Base-by-base conservation (phyloP, 2,888 invertebrate species). In the Drosophila pseudotalamancana region DNA sequence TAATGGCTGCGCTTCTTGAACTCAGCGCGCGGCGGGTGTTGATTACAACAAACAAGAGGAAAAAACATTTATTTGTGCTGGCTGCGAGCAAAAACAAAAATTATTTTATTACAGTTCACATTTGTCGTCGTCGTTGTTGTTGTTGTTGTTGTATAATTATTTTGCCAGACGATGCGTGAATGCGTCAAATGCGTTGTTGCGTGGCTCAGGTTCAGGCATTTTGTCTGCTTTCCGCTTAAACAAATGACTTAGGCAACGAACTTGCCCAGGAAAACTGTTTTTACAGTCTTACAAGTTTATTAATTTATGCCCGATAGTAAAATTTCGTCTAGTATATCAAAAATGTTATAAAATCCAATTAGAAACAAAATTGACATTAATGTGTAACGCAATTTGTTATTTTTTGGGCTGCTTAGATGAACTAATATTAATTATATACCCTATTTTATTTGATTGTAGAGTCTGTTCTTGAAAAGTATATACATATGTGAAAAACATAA, bases 131-230 rank as follows among this genome's bases (percentile, higher is more conserved):
- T 32, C 37, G 42, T 51, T 73, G 51, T 29, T 34, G 21, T 56
- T 75, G 53, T 31, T 34, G 21, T 43, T 46, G 35, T 64, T 63
- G 60, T 39, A 64, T 69, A 76, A 83, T 83, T 83, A 83, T 73
- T 72, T 76, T 54, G 73, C 35, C 71, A 82, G 73, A 21, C 78
- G 83, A 76, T 87, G 87, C 83, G 79, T 83, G 82, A 83, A 87
- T 77, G 78, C 67, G 78, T 73, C 74, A 67, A 70, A 64, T 64
- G 59, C 75, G 55, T 11, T 21, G 75, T 69, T 75, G 70, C 75
- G 75, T 75, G 53, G 59, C 48, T 35, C 40, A 32, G 32, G 25
- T 32, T 40, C n/a, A 27, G 56, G 39, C 45, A 55, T 66, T 76
- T 68, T 77, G 72, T 65, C 23, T 32, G 42, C 23, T 35, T 39